Conservation (phyloP, 2,113 vertebrate genomes). For the Cisticola juncidis region DNA sequence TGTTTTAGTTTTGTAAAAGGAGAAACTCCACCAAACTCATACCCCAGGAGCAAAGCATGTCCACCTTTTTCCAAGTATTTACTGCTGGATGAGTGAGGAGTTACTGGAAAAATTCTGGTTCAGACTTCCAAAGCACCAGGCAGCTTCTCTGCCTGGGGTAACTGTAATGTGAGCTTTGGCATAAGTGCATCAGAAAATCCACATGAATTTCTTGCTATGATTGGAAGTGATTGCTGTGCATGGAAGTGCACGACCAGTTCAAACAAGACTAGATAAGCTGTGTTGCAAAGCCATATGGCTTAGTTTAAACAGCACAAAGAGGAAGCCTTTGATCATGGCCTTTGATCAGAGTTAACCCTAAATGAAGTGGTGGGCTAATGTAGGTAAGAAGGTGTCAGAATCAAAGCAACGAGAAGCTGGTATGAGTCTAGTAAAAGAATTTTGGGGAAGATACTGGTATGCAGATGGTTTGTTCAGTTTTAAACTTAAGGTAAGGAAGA, state of each 20-base stretch:
- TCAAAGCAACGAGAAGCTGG: constrained; percentile 8
- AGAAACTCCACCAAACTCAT: neutral
- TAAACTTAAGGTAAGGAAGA: neutral
- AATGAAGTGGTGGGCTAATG: constrained; percentile 53
- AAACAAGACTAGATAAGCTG: constrained; percentile 68
- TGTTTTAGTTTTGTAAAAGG: neutral
- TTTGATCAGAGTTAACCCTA: constrained; percentile 64
- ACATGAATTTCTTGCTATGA: constrained; percentile 35
- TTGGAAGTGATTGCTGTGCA: constrained; percentile 41
- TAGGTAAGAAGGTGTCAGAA: constrained; percentile 62
- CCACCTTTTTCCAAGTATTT: neutral
- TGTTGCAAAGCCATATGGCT: constrained; percentile 63
- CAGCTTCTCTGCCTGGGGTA: neutral
- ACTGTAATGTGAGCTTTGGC: constrained; percentile 31
- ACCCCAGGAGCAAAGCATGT: neutral
- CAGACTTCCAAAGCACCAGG: neutral
- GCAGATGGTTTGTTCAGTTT: constrained; percentile 22
- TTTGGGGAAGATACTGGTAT: constrained; percentile 11
- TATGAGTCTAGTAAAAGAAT: neutral
- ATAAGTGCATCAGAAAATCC: constrained; percentile 47
- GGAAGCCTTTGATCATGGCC: constrained; percentile 66
- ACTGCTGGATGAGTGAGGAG: neutral
- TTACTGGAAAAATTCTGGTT: neutral
- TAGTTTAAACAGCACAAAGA: constrained; percentile 53
- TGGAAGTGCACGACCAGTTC: constrained; percentile 51